Percentiles rank a stretch among this genome's conserved stretches.
phyloP scores from a whole-genome alignment of 1,140 invertebrate genomes.

The Gerris buenoi region DNA sequence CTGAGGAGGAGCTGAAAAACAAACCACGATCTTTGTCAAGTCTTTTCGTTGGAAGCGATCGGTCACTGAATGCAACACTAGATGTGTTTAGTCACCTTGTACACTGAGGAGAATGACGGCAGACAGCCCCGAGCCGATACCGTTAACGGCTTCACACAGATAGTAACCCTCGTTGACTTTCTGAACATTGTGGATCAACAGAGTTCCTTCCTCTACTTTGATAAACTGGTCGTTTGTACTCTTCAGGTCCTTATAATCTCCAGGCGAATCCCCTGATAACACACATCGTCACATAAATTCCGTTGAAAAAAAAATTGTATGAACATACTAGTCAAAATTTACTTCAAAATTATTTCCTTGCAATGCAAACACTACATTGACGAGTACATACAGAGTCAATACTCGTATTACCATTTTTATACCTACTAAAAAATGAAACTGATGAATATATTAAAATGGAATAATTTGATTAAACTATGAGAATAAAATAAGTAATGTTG shows the following conservation, averaged over 20 bases:
- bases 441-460: no score
- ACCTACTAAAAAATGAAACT: no score
- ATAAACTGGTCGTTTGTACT: conserved; percentile 66
- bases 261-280: conserved; percentile 61
- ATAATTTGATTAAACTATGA: no score
- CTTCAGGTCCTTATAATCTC: conserved; percentile 83
- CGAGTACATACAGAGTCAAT: no score
- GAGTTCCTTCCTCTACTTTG: conserved; percentile 78
- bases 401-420: no score
- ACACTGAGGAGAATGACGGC: conserved; percentile 85
- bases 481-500: neutral
- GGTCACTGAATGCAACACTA: no score
- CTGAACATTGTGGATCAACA: conserved; percentile 73
- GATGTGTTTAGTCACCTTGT: conserved; percentile 53
- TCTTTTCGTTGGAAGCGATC: no score
- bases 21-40: no score
- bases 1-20: conserved; percentile 69
- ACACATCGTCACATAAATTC: conserved; percentile 8
- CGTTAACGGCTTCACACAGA: conserved; percentile 88
- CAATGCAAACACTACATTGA: no score
- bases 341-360: no score
- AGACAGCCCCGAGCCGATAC: conserved; percentile 82
- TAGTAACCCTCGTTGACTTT: conserved; percentile 90
- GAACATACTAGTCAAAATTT: no score
- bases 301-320: neutral